These are phyloP conservation scores for Ypsolopha sequella DNA, from an alignment of 2,888 invertebrate species.

Conservation along the genomic window DNA sequence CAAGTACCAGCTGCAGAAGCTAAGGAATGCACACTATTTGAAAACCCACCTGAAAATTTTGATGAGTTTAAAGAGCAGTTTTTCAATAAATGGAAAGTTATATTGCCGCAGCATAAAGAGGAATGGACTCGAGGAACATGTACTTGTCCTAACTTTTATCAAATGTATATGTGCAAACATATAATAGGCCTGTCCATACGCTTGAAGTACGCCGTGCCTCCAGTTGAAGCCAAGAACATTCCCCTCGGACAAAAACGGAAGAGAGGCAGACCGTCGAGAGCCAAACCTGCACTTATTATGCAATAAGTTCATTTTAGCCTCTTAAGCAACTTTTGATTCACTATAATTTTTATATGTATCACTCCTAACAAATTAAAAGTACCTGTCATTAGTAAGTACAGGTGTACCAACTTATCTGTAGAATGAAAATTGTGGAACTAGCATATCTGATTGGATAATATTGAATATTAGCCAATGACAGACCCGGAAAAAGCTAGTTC, in stretches of 20 bases:
- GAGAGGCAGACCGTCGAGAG: constrained; percentile 8
- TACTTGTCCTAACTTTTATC: constrained; percentile 7
- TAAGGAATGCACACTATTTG: not conserved
- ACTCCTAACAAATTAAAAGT: too few species aligned
- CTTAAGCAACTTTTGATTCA: too few species aligned
- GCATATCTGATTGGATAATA: too few species aligned
- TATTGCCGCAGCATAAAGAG: not conserved
- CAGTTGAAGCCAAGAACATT: constrained; percentile 9
- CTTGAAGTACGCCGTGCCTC: constrained; percentile 9
- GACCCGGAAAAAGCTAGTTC: too few species aligned
- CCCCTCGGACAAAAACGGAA: constrained; percentile 10
- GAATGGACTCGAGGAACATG: constrained; percentile 7
- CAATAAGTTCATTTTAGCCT: too few species aligned
- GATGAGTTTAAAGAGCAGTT: constrained; percentile 8
- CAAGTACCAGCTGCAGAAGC: not conserved
- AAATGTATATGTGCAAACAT: constrained; percentile 10
- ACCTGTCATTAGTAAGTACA: too few species aligned
- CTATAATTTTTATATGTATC: too few species aligned
- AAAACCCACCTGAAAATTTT: not conserved
- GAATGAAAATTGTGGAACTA: too few species aligned
- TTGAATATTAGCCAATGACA: too few species aligned
- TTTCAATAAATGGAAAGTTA: constrained; percentile 4
- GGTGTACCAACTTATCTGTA: too few species aligned
- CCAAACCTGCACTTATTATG: not conserved
- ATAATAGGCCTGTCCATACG: constrained; percentile 10